A percentile compares a stretch with the other conserved stretches of the same genome.
phyloP scores from a whole-genome alignment of 2,113 vertebrate genomes.

The Anarhynchus alexandrinus region DNA sequence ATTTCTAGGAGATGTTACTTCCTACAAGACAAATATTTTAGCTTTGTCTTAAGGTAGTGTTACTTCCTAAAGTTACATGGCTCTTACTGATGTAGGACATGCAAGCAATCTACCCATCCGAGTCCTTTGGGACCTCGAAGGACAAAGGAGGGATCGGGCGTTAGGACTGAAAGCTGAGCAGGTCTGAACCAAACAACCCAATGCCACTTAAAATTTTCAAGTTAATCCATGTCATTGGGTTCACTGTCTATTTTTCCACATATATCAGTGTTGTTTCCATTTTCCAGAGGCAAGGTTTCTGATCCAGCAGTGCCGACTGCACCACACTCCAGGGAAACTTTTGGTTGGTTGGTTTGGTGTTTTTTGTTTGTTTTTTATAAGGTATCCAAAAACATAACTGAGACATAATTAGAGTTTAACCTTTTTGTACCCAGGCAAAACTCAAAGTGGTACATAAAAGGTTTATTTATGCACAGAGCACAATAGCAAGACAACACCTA shows the following conservation, averaged over 20 bases:
- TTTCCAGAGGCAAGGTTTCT: conserved; percentile 50
- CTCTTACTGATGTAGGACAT: neutral
- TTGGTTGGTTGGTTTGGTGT: no score
- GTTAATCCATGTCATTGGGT: neutral
- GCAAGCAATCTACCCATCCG: neutral
- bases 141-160: neutral
- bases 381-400: neutral
- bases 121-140: neutral
- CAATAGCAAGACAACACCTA: neutral
- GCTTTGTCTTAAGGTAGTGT: neutral
- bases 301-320: conserved; percentile 33
- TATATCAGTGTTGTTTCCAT: neutral
- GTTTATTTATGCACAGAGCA: neutral
- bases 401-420: neutral
- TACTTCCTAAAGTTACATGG: neutral
- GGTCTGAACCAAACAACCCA: neutral
- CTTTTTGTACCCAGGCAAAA: neutral
- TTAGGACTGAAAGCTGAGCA: neutral
- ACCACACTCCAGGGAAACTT: neutral
- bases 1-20: neutral
- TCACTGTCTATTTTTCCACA: neutral
- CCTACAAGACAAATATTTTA: neutral
- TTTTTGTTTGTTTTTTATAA: neutral
- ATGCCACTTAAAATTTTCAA: neutral
- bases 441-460: neutral